Evolutionary conservation across 2,113 vertebrate species (phyloP), one percentile per base, ranked within the genome.

Genomic region (Nycticebus coucang): DNA sequence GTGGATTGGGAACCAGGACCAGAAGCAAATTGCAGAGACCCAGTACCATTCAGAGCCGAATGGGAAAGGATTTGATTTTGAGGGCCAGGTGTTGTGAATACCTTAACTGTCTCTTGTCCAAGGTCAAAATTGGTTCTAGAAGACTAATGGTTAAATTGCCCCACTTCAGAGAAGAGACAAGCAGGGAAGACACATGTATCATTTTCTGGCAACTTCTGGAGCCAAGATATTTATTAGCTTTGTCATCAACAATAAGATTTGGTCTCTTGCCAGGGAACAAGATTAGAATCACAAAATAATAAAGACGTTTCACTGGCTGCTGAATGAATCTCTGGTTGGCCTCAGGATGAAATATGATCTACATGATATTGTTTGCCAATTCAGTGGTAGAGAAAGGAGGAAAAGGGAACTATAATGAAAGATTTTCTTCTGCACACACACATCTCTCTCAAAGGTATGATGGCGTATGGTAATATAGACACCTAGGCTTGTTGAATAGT

Each of bases 271-370:
- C 59, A 88, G 15, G 28, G 85, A 89, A 91, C 28, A 78, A 74
- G 78, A 96, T 72, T 41, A 91, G 60, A 96, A 85, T 94, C n/a
- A 55, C 60, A 93, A 96, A 89, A 72, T 80, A 68, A 69, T 62
- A 66, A 91, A 85, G 30, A n/a, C 57, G 24, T 68, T 94, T 93
- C 59, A 53, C 53, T 86, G 26, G 22, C 74, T 93, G 24, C 19
- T 78, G 45, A 81, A 84, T 66, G 66, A 86, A 85, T 74, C n/a
- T 89, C n/a, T 82, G 15, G 26, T 87, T 87, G 71, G 69, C 50
- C 62, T 81, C 22, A 55, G 72, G 24, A 17, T 94, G 13, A 97
- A 86, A 93, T 72, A 53, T 72, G 55, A 92, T 87, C 71, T 68
- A 26, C 18, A 57, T 64, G 60, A 78, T 59, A 88, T 3, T 24